Evolutionary conservation across 2,113 vertebrate species (phyloP).

Genomic region (Petaurus breviceps): DNA sequence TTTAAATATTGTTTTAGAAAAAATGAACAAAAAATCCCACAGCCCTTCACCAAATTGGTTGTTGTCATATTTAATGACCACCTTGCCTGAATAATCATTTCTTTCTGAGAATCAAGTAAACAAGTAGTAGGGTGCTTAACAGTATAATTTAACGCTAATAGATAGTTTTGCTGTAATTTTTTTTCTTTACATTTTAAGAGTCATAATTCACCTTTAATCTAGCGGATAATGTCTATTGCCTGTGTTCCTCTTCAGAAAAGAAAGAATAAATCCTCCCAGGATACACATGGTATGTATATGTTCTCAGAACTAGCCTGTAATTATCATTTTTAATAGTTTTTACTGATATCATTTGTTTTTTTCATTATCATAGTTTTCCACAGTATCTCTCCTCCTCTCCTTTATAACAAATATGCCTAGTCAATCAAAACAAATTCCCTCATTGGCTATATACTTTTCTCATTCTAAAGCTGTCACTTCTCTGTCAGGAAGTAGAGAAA

Average conservation of each 20-base stretch:
- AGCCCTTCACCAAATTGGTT: slow-evolving; percentile 32
- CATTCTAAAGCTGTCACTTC: neutral
- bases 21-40: slow-evolving; percentile 10
- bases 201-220: slow-evolving; percentile 19
- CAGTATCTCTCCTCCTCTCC: neutral
- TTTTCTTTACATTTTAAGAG: slow-evolving; percentile 45
- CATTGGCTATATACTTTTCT: neutral
- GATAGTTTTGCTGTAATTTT: neutral
- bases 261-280: slow-evolving; percentile 11
- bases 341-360: neutral
- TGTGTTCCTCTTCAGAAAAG: neutral
- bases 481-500: neutral
- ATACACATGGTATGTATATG: neutral
- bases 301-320: neutral
- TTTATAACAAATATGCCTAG: neutral
- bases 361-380: neutral
- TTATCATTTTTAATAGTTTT: neutral
- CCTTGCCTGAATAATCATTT: neutral
- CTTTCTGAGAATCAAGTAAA: neutral
- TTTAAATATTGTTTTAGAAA: slow-evolving; percentile 49
- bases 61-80: slow-evolving; percentile 31
- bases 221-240: neutral
- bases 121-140: neutral
- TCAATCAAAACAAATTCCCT: neutral
- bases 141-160: slow-evolving; percentile 26